Evolutionary conservation across 2,888 invertebrate genomes (phyloP), one percentile per base, ranked within the genome.

Genomic region (Volucella inflata): DNA sequence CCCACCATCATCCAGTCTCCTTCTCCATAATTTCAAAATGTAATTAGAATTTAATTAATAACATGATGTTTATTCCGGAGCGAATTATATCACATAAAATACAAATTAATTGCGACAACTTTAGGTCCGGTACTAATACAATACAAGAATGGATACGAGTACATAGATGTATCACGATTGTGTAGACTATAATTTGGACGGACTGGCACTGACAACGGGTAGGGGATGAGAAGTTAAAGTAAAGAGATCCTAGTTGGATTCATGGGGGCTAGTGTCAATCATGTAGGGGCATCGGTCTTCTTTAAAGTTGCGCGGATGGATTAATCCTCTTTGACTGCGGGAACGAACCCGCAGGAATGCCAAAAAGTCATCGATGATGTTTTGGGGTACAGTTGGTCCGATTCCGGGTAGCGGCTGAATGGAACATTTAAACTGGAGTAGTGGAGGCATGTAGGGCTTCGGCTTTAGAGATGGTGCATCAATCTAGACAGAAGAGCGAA

Each of bases 371-470:
- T 90, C 89, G 0, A 94, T 91, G 14, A 94, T 91, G 0, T 93
- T 92, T 0, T 91, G 89, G 0, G 94, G 93, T 0, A 95, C 94
- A 0, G 90, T 87, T 0, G 93, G 91, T 0, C 95, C 95, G 40
- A 95, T 95, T 0, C 95, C 95, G 0, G 94, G 94, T 1, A 95
- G 93, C 0, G 93, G 93, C 64, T 93, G 92, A 0, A 94, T 93
- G 0, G 90, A 64, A 59, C 89, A 89, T 21, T 48, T 60, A 30
- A 84, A 88, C 60, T 76, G 76, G 38, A 68, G 42, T 8, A 65
- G 40, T 2, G 81, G 84, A n/a, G 81, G 71, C 30, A 72, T 38
- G 10, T 75, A 50, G 11, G 53, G 16, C 12, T 48, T 42, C 14
- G 75, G 48, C 8, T 60, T 16, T 36, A 67, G 46, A 42, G 70